phyloP scores from a whole-genome alignment of 2,888 invertebrate genomes.

The Venusia cambrica region DNA sequence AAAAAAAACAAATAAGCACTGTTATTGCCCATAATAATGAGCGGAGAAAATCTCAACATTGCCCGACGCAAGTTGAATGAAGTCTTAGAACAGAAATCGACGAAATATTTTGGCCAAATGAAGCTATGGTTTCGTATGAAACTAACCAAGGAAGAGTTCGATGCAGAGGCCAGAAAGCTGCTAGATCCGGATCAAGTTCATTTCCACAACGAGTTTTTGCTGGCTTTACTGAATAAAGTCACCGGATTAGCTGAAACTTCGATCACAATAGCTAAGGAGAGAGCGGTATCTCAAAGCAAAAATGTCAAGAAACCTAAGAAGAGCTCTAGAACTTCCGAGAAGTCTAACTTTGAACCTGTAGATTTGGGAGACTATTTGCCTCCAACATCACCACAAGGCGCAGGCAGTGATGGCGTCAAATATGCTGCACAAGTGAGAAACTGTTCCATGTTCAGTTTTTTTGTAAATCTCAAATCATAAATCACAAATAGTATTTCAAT shows the following conservation, averaged over 20 bases:
- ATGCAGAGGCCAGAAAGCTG: conserved; percentile 87
- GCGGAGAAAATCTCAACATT: conserved; percentile 73
- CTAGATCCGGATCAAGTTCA: conserved; percentile 87
- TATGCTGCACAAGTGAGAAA: conserved; percentile 67
- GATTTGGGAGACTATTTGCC: conserved; percentile 82
- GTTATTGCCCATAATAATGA: conserved; percentile 46
- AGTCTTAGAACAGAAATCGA: conserved; percentile 85
- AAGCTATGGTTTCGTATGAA: conserved; percentile 88
- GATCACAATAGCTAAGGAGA: conserved; percentile 64
- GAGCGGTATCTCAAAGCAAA: conserved; percentile 61
- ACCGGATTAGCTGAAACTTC: conserved; percentile 72
- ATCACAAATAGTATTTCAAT: too few relatives aligned
- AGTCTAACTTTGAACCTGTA: conserved; percentile 81
- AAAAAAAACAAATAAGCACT: neutral
- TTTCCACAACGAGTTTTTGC: conserved; percentile 91
- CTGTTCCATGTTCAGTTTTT: too few relatives aligned
- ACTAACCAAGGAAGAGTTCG: conserved; percentile 92
- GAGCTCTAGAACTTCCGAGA: conserved; percentile 78
- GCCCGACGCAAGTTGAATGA: conserved; percentile 82
- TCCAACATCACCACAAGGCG: conserved; percentile 75
- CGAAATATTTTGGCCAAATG: conserved; percentile 86
- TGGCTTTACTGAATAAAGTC: conserved; percentile 90
- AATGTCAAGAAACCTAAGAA: conserved; percentile 76
- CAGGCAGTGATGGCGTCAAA: conserved; percentile 74
- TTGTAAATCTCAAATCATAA: too few relatives aligned